Evolutionary conservation across 2,888 invertebrate species (phyloP).

Genomic region (Drosophila glabriapex): DNA sequence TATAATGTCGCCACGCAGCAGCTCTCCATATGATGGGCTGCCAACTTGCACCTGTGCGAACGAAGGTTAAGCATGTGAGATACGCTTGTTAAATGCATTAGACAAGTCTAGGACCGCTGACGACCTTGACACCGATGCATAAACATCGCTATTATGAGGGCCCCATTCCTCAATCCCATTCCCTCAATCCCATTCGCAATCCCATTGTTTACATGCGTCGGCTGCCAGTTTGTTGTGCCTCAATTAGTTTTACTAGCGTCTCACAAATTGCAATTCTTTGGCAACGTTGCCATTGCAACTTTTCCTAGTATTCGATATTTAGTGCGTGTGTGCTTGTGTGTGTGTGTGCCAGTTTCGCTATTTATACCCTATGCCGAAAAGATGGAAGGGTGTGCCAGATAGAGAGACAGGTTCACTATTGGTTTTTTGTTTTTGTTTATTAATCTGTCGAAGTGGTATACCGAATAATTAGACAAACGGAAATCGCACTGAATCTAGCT

Average conservation of each 20-base stretch:
- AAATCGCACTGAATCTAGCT: neutral
- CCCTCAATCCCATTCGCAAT: constrained; percentile 24
- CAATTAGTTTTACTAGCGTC: constrained; percentile 78
- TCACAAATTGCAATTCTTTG: constrained; percentile 58
- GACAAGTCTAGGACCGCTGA: constrained; percentile 26
- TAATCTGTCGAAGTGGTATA: neutral
- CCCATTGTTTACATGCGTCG: constrained; percentile 64
- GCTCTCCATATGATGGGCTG: constrained; percentile 93
- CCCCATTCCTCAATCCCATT: constrained; percentile 24
- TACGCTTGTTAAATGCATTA: constrained; percentile 23
- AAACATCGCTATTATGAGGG: constrained; percentile 43
- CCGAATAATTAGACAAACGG: neutral
- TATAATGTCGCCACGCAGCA: constrained; percentile 95
- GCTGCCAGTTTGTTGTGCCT: constrained; percentile 62
- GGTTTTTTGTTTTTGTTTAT: neutral
- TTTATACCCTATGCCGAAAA: constrained; percentile 41
- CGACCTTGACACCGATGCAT: constrained; percentile 50
- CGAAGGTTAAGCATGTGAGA: constrained; percentile 41
- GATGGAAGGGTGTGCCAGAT: constrained; percentile 24
- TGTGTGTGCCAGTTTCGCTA: constrained; percentile 63
- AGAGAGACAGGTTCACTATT: neutral
- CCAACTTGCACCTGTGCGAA: constrained; percentile 92
- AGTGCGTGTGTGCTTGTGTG: constrained; percentile 9
- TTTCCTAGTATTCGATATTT: constrained; percentile 31
- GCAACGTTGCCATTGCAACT: constrained; percentile 62